Base-by-base conservation (phyloP, 2,888 invertebrate genomes). In the Disparrhopalites patrizii region DNA sequence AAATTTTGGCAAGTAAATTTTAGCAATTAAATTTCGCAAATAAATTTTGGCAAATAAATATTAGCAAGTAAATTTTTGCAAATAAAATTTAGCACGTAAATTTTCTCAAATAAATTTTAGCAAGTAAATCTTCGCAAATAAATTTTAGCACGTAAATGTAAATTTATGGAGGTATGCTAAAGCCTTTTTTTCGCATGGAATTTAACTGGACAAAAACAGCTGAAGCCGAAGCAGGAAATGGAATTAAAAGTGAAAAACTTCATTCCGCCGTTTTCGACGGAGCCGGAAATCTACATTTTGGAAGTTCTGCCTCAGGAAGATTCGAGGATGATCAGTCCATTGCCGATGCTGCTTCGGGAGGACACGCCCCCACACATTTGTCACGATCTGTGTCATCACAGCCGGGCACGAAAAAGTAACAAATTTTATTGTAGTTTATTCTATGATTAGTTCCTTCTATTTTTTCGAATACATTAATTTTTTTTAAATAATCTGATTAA, bases 201-300 rank as follows among this genome's bases (percentile, higher is more conserved):
- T n/a, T n/a, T n/a, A n/a, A n/a, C n/a, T n/a, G n/a, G n/a, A n/a
- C n/a, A n/a, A n/a, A n/a, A n/a, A 18, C 78, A 82, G 82, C 79
- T 82, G 65, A 79, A 80, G 72, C 76, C 78, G 13, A 79, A 79
- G 67, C 82, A 82, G 77, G 82, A 82, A 76, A 76, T 78, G 66
- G 78, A 80, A 65, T 72, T 81, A 71, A 82, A 81, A 77, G 81
- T 79, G 57, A 82, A 82, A 76, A 79, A 80, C 75, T 82, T 82
- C 75, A 74, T 81, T 65, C 81, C 81, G 55, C 82, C 82, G 40
- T 78, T 78, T 74, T 77, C 78, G 25, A 70, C 75, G 4, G 78
- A 79, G 60, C 78, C 78, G 4, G 78, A 78, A 70, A 74, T 78
- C 36, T 78, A 77, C 69, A 68, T 78, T 36, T 70, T 78, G 63